phyloP scores from a whole-genome alignment of 2,797 vertebrate genomes.

The Mionectes olivaceus region DNA sequence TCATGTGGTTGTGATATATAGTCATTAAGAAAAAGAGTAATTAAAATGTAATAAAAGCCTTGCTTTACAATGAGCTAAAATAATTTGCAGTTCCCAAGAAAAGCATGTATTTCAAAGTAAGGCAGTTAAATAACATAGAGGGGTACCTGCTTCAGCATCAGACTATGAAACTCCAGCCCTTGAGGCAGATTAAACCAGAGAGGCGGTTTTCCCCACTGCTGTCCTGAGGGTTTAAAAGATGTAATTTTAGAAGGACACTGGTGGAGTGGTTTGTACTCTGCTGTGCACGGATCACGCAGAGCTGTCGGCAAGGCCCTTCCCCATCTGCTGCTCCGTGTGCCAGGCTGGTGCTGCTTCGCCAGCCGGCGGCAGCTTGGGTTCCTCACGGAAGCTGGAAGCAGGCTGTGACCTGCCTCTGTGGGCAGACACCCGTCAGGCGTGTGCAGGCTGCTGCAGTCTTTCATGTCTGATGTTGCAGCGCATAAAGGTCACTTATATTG shows the following conservation, averaged over 20 bases:
- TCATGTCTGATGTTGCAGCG: background rate
- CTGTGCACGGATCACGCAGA: fast-evolving
- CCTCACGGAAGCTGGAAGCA: background rate
- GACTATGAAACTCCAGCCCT: background rate
- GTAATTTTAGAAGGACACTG: background rate
- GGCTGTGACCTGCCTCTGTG: background rate
- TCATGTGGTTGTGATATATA: background rate
- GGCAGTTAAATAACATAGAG: background rate
- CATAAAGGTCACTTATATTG: constrained; percentile 39
- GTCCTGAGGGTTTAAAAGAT: background rate
- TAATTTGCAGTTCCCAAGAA: background rate
- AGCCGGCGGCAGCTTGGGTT: background rate
- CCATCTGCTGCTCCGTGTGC: background rate
- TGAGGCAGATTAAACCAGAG: background rate
- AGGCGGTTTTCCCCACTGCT: background rate
- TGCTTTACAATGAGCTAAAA: background rate
- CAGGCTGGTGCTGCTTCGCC: background rate
- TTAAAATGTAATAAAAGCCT: background rate
- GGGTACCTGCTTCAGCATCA: background rate
- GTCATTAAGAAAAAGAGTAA: background rate
- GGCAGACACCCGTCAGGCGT: background rate
- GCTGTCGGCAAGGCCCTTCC: background rate
- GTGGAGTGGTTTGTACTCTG: background rate
- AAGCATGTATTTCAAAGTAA: background rate
- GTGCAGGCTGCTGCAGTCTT: background rate